Evolutionary conservation across 2,888 invertebrate genomes (phyloP).

Genomic region (Linnaemya vulpina): DNA sequence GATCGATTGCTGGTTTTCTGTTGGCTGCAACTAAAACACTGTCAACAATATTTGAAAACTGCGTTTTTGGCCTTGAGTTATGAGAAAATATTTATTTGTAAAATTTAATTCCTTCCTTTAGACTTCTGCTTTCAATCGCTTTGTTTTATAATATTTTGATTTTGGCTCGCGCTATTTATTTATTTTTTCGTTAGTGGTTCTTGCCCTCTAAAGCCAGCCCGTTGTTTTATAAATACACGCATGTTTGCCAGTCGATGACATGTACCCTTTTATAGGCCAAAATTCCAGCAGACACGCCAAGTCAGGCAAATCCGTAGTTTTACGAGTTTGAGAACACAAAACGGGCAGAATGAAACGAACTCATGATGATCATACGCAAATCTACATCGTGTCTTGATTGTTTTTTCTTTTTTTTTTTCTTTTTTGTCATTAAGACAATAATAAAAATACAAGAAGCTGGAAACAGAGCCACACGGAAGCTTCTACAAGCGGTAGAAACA

Average conservation of each 20-base stretch:
- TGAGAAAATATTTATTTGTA: no score
- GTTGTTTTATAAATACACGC: constrained; percentile 29
- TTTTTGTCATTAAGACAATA: constrained; percentile 45
- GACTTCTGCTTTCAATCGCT: constrained; percentile 7
- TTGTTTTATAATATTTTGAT: constrained; percentile 64
- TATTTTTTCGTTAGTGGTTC: constrained; percentile 26
- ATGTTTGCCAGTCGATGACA: constrained; percentile 64
- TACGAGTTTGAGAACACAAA: constrained; percentile 61
- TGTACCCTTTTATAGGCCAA: constrained; percentile 70
- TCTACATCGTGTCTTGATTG: constrained; percentile 12
- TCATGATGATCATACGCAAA: constrained; percentile 16
- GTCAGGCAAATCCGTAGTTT: constrained; percentile 45
- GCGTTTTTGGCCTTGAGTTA: no score
- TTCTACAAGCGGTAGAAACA: constrained; percentile 43
- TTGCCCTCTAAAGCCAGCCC: constrained; percentile 11
- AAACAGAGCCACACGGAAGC: constrained; percentile 57
- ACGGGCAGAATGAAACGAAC: constrained; percentile 32
- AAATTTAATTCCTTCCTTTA: constrained; percentile 1
- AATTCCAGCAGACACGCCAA: constrained; percentile 36
- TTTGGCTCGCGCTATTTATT: constrained; percentile 71
- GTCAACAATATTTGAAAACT: no score
- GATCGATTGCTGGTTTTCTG: no score
- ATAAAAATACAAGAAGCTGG: constrained; percentile 64
- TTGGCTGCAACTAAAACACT: no score
- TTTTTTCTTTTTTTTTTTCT: no score